These are phyloP conservation scores for Fringilla coelebs DNA, from an alignment of 2,797 vertebrate genomes.

Conservation along the genomic window DNA sequence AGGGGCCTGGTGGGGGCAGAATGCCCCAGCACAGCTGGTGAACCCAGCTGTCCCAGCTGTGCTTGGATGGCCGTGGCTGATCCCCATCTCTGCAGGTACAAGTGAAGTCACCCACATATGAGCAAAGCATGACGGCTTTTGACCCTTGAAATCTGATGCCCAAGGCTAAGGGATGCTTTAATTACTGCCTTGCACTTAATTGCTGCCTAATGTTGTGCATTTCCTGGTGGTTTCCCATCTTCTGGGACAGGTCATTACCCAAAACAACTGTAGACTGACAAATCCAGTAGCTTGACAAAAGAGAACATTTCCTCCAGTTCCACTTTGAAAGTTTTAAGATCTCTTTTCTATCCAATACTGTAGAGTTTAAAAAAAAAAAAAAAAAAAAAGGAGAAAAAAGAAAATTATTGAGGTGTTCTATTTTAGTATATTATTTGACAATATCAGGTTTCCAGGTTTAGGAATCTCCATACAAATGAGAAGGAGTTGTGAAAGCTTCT, in stretches of 20 bases:
- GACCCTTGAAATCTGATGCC: neutral
- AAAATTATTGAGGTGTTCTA: neutral
- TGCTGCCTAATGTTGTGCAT: neutral
- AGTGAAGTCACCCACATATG: neutral
- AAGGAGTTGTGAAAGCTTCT: conserved; percentile 1
- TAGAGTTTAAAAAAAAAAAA: neutral
- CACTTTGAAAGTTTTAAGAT: neutral
- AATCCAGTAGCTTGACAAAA: neutral
- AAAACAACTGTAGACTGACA: neutral
- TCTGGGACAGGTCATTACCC: neutral
- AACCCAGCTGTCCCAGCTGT: neutral
- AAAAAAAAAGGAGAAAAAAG: neutral
- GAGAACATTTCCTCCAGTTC: neutral
- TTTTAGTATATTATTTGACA: neutral
- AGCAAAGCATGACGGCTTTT: neutral
- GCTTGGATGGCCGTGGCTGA: neutral
- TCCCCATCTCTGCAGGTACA: neutral
- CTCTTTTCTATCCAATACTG: neutral
- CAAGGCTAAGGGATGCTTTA: neutral
- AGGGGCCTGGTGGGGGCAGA: neutral
- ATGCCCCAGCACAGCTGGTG: neutral
- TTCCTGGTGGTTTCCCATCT: neutral
- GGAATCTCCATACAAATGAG: neutral
- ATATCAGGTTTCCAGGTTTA: neutral
- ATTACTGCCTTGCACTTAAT: neutral